Evolutionary conservation across 2,113 vertebrate species (phyloP), one percentile per base, ranked within the genome.

Genomic region (Rousettus leschenaultii): DNA sequence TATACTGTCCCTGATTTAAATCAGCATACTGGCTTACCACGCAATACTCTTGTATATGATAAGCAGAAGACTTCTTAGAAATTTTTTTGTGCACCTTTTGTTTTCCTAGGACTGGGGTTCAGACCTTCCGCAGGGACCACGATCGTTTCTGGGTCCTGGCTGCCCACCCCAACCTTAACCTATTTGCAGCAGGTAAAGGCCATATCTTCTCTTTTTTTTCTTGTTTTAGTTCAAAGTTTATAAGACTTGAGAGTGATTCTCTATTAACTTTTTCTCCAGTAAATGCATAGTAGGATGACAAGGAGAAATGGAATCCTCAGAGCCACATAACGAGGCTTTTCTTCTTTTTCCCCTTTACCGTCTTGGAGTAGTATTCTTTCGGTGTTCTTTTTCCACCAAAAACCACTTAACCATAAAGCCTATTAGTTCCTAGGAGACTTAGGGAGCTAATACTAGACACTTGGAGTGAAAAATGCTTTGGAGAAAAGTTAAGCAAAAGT

Each of bases 121-220:
- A 99, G 96, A 99, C 99, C 19, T 99, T 99, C 97, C 99, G 99
- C 15, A 98, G 99, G 61, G 99, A 99, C 97, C 99, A 99, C 0
- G 99, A 99, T 96, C 99, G 99, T 55, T 99, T 99, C 97, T 99
- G 99, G 99, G 99, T 99, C 19, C 97, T 99, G 71, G 99, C 99
- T 1, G 99, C 99, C 22, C 99, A 99, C 89, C 99, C 99, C 45
- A 99, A 99, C 98, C 99, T 99, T 97, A 99, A 99, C 98, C 99
- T 99, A 38, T 99, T 99, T 70, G 99, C 99, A 65, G 99, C 99
- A 70, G 99, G 99, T 99, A 97, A 98, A 75, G 63, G 12, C 5
- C 2, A 19, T 57, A 59, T 8, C 13, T 73, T 78, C 38, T 82
- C 9, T 35, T 63, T 82, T 28, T 51, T 51, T 6, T 6, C 3